Conservation (phyloP, 2,797 vertebrate species). For the Tenualosa thibaudeaui region DNA sequence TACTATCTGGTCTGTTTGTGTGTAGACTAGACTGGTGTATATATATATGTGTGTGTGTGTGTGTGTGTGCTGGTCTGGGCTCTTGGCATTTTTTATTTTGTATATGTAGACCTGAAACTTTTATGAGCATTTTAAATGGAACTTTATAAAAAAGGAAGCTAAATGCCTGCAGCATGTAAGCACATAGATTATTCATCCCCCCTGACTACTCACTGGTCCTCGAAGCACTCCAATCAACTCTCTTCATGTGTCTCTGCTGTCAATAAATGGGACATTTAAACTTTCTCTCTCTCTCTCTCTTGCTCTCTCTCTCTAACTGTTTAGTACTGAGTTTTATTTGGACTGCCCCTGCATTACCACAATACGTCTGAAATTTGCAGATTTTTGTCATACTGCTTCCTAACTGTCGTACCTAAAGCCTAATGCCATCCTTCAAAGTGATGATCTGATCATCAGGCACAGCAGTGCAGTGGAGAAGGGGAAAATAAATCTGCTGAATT, state of each 20-base stretch:
- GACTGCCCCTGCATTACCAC: neutral
- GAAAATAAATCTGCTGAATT: slow-evolving; percentile 4
- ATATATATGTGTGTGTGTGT: neutral
- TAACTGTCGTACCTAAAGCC: slow-evolving; percentile 40
- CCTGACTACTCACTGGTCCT: neutral
- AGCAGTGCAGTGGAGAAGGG: slow-evolving; percentile 28
- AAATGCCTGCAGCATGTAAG: slow-evolving; percentile 42
- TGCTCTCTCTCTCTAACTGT: neutral
- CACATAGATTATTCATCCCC: slow-evolving; percentile 51
- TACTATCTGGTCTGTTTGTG: no score
- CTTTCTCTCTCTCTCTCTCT: neutral
- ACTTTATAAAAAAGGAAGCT: slow-evolving; percentile 42
- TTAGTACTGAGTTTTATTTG: neutral
- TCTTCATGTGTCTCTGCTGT: neutral
- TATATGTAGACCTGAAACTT: slow-evolving; percentile 46
- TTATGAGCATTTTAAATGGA: slow-evolving; percentile 51
- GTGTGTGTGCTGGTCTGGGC: neutral
- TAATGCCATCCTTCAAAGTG: slow-evolving; percentile 47
- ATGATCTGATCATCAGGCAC: slow-evolving; percentile 45
- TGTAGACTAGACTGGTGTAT: neutral
- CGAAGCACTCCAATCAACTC: neutral
- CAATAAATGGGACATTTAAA: slow-evolving; percentile 16
- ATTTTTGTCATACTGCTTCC: slow-evolving; percentile 42
- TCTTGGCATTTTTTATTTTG: slow-evolving; percentile 9
- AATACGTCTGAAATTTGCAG: neutral